A percentile compares a stretch with the other conserved stretches of the same genome.
phyloP scores from a whole-genome alignment of 2,888 invertebrate genomes.

The Maniola hyperantus region DNA sequence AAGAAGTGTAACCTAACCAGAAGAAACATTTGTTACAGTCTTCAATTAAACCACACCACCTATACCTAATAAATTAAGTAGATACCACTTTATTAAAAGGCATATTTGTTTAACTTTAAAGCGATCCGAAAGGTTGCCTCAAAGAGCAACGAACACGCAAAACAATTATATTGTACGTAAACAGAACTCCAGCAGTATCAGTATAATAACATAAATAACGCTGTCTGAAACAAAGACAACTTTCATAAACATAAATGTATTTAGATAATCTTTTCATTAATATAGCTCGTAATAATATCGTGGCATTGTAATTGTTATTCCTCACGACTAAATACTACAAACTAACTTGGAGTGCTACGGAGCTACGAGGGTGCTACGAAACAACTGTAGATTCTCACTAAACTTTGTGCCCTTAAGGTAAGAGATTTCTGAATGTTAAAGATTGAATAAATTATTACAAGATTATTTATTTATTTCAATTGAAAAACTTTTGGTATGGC shows the following conservation, averaged over 20 bases:
- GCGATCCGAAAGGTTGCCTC: not conserved
- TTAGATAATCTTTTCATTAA: slow-evolving; percentile 28
- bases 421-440: slow-evolving; percentile 3
- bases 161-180: slow-evolving; percentile 20
- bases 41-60: not conserved
- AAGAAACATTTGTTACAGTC: not conserved
- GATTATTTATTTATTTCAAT: slow-evolving; percentile 1
- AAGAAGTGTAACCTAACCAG: no score
- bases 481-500: not conserved
- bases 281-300: slow-evolving; percentile 21
- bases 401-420: slow-evolving; percentile 10
- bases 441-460: not conserved
- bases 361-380: slow-evolving; percentile 51
- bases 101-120: slow-evolving; percentile 2
- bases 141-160: slow-evolving; percentile 17
- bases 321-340: slow-evolving; percentile 24
- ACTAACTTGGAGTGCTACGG: slow-evolving; percentile 39
- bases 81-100: not conserved
- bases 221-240: slow-evolving; percentile 23
- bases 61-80: not conserved
- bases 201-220: slow-evolving; percentile 22
- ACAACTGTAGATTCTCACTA: slow-evolving; percentile 12
- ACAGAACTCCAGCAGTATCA: slow-evolving; percentile 11
- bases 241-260: slow-evolving; percentile 22
- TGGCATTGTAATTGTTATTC: slow-evolving; percentile 20